These are phyloP conservation scores for Luperina nickerlii DNA, from an alignment of 2,888 invertebrate genomes.

Conservation along the genomic window DNA sequence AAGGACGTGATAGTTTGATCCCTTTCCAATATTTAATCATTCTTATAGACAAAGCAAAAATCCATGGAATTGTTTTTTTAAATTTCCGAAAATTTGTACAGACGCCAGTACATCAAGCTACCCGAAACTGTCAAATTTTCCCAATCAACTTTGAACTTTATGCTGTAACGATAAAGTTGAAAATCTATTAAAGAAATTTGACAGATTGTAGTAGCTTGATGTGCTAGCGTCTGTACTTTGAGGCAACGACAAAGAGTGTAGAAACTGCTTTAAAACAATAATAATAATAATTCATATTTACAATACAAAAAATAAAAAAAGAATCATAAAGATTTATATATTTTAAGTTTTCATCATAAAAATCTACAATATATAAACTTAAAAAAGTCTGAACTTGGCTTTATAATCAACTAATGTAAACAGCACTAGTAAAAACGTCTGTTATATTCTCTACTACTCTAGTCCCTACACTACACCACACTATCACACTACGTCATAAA, in stretches of 20 bases:
- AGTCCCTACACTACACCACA: constrained; percentile 39
- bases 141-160: too few relatives aligned
- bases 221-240: too few relatives aligned
- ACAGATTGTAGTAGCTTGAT: too few relatives aligned
- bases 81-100: too few relatives aligned
- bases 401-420: constrained; percentile 3
- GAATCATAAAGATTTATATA: background rate
- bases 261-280: background rate
- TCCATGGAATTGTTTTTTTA: background rate
- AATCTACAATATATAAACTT: background rate
- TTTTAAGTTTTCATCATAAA: background rate
- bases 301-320: background rate
- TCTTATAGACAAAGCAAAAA: background rate
- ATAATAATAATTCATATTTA: background rate
- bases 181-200: too few relatives aligned
- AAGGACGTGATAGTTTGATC: background rate
- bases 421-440: constrained; percentile 25
- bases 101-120: too few relatives aligned
- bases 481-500: constrained; percentile 61
- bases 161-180: too few relatives aligned
- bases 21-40: background rate
- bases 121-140: too few relatives aligned
- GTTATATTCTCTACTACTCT: background rate
- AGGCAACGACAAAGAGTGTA: background rate
- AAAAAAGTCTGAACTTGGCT: constrained; percentile 9